Conservation (phyloP, 2,113 vertebrate species). For the Sarotherodon lohbergeri region DNA sequence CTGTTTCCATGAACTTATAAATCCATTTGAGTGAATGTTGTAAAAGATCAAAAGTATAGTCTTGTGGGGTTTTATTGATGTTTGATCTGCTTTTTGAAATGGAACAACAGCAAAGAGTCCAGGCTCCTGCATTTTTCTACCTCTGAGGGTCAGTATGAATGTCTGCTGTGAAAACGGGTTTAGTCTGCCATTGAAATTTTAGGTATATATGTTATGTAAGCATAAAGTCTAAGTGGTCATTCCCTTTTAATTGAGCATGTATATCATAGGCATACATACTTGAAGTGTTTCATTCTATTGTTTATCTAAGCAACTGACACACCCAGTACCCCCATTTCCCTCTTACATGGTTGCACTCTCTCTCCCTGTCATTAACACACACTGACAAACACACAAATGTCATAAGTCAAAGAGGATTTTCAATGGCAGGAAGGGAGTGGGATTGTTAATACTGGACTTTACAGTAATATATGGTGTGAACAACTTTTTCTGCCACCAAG, state of each 20-base stretch:
- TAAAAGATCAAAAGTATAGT: not conserved
- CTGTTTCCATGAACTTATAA: not conserved
- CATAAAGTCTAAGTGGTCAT: not conserved
- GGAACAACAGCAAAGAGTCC: not conserved
- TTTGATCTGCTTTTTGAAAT: not conserved
- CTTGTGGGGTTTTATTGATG: not conserved
- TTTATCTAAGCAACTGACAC: constrained; percentile 17
- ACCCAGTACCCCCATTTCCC: constrained; percentile 3
- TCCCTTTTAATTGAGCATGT: not conserved
- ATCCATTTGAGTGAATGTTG: not conserved
- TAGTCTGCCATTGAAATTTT: not conserved
- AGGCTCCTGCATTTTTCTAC: too few species aligned
- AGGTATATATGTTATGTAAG: not conserved
- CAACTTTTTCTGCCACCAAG: constrained; percentile 14
- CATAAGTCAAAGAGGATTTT: constrained; percentile 42
- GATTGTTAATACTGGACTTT: constrained; percentile 37
- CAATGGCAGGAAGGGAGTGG: constrained; percentile 63
- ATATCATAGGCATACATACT: not conserved
- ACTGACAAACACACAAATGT: constrained; percentile 1
- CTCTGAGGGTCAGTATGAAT: too few species aligned
- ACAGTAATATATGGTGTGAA: constrained; percentile 58
- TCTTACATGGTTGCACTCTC: not conserved
- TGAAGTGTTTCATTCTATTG: not conserved
- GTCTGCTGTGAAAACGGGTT: too few species aligned
- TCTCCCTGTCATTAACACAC: not conserved